Evolutionary conservation across 35 echinoderm and acorn worm genomes (phyloP), one percentile per base, ranked within the genome.

Genomic region (Patiria miniata): DNA sequence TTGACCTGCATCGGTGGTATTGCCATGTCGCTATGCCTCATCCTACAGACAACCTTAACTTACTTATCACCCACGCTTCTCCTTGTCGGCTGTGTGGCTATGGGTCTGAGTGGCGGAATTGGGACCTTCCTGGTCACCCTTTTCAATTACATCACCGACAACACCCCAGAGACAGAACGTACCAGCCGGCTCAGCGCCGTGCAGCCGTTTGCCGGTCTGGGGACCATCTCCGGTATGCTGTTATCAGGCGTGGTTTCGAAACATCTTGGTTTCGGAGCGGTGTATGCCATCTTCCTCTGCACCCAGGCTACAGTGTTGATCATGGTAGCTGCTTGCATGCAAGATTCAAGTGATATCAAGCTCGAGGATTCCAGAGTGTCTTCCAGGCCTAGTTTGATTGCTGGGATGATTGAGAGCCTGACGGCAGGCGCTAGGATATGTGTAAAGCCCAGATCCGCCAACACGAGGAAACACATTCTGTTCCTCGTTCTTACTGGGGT

Each of bases 131-230:
- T 94, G 50, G 78, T 85, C 10, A 57, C 88, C 5, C 61, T 88
- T 10, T 87, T 83, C 44, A 93, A 86, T 58, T 97, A 93, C 26
- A 85, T 97, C 39, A 93, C 95, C 5, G 95, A 97, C 61, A 91
- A 42, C 53, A 97, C 95, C 14, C 88, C 84, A 1, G 86, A 58
- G 60, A 80, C 91, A 38, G 36, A 82, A 40, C 80, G 95, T 10
- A 97, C 95, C 23, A 85, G 91, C 52, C 69, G 81, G 0, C 86
- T 97, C 0, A 90, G 95, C 65, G 84, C 83, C 16, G 78, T 89
- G 21, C 40, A 91, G 76, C 85, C 95, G 0, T 94, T 97, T 53
- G 80, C 93, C 50, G 92, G 89, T 65, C 51, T 97, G 29, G 95
- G 95, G 18, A 81, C 84, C 36, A 91, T 90, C 18, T 81, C 69